Base-by-base conservation (phyloP, 2,797 vertebrate genomes). In the Gastrophryne carolinensis region DNA sequence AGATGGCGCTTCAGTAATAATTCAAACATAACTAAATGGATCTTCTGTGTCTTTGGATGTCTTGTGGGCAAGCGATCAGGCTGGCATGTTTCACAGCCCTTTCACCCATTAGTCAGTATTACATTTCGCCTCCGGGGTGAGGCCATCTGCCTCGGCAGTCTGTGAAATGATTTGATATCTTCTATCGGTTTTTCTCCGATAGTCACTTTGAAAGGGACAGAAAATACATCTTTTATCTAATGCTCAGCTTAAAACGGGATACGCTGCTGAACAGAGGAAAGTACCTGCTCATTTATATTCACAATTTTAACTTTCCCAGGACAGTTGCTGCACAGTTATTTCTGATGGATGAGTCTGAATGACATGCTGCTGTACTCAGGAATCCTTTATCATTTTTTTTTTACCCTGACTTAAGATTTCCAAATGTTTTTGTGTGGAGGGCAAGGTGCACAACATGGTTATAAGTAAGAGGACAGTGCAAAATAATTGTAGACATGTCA, bases 21-120 rank as follows among this genome's bases (percentile, higher is more conserved):
- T 76, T 70, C 63, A 76, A 50, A 54, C 9, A 8, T 19, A 17
- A 5, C 65, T 76, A 54, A 70, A 76, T 76, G 65, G 57, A 69
- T 56, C 26, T 76, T 29, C 19, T 52, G 29, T 56, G 65, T 69
- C 35, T 2, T 76, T 29, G 32, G 1, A 5, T 24, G 27, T 32
- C 64, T 68, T 30, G 41, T 34, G 17, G 72, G 64, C 44, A 61
- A 56, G 61, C 61, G 64, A 37, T 27, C 41, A 35, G 57, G 47
- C 41, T 62, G 17, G 47, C 13, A 37, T 23, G 21, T 15, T 0
- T 5, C n/a, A 21, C 57, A 41, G 63, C 58, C n/a, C 74, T 57
- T 65, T 77, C 58, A 65, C 71, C 60, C 56, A 30, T 54, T 35
- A 49, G 9, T 24, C 17, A 10, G 57, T 64, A 77, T 77, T 63